Conservation (phyloP, 2,888 invertebrate genomes). For the Bembecia ichneumoniformis region DNA sequence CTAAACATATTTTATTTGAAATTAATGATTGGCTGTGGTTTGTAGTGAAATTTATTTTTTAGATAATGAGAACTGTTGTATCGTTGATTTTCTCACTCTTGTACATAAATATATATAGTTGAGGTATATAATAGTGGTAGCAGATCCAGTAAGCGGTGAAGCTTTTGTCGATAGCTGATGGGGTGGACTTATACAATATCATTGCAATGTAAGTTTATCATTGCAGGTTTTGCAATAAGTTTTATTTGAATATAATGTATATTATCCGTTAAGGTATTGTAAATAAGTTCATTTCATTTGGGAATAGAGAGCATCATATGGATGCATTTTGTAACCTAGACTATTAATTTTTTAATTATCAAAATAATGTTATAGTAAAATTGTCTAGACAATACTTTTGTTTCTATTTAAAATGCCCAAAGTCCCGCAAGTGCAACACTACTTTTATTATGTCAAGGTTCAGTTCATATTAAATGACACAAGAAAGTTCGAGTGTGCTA, state of each 20-base stretch:
- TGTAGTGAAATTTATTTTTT: no score
- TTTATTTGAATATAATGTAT: conserved; percentile 4
- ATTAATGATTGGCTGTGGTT: not conserved
- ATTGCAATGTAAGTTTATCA: conserved; percentile 5
- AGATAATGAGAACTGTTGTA: no score
- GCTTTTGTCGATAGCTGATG: conserved; percentile 29
- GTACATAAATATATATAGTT: not conserved
- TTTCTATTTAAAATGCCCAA: conserved; percentile 2
- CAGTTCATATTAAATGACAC: no score
- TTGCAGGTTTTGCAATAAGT: not conserved
- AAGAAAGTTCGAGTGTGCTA: no score
- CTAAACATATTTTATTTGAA: not conserved
- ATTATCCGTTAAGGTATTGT: conserved; percentile 8
- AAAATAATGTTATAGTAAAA: conserved; percentile 12
- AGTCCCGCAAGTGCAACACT: not conserved
- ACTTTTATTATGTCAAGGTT: no score
- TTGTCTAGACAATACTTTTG: conserved; percentile 7
- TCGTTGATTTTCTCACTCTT: no score
- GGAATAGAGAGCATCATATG: conserved; percentile 30
- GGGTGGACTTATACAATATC: conserved; percentile 29
- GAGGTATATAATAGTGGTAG: conserved; percentile 19
- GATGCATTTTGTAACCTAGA: conserved; percentile 42
- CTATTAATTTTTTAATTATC: conserved; percentile 20
- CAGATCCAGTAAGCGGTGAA: conserved; percentile 32
- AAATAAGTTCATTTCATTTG: conserved; percentile 38